These are phyloP conservation scores for Crocidura indochinensis DNA, from an alignment of 2,797 vertebrate genomes.

Conservation along the genomic window DNA sequence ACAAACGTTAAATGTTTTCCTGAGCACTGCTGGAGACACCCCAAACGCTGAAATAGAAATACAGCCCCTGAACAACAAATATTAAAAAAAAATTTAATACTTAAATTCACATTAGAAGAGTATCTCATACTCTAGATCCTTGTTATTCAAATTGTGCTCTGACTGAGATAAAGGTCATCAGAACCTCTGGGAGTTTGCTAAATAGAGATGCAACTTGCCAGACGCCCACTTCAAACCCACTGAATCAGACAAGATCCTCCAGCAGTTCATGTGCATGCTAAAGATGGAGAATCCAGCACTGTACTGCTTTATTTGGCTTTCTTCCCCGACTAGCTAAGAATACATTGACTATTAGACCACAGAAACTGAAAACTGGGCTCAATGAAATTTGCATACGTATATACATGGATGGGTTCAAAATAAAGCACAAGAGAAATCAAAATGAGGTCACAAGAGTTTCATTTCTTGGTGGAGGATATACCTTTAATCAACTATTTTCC, in stretches of 20 bases:
- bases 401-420: background rate
- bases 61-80: too few relatives aligned
- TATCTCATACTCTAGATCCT: background rate
- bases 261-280: background rate
- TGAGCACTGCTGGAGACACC: too few relatives aligned
- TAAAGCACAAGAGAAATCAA: conserved; percentile 13
- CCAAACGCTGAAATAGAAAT: too few relatives aligned
- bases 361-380: conserved; percentile 52
- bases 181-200: background rate
- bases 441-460: background rate
- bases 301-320: conserved; percentile 55
- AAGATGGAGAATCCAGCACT: conserved; percentile 13
- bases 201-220: background rate
- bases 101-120: background rate
- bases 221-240: background rate
- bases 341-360: conserved; percentile 10
- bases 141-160: background rate
- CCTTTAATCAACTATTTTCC: conserved; percentile 38
- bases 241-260: background rate
- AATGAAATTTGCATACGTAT: conserved; percentile 40
- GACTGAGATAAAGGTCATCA: background rate
- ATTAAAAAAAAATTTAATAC: too few relatives aligned
- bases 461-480: background rate
- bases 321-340: conserved; percentile 45
- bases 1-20: too few relatives aligned